Base-by-base conservation (phyloP, 2,888 invertebrate species). In the Drosophila kuntzei region DNA sequence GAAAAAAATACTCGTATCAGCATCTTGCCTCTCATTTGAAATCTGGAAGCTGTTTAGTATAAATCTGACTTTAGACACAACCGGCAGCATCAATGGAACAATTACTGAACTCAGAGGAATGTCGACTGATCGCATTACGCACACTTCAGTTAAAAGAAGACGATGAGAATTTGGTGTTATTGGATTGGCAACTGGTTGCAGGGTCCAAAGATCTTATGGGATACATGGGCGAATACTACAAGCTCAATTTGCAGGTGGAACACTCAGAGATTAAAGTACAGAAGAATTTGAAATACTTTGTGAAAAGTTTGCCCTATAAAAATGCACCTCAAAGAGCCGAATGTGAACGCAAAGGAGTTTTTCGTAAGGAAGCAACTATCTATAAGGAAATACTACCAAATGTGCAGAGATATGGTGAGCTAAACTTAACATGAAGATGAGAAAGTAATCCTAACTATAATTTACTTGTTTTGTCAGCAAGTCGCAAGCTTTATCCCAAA, bases 221-320 rank as follows among this genome's bases (percentile, higher is more conserved):
- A 0, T 92, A 86, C 57, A 89, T 91, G 90, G 91, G 91, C 0
- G 91, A 91, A 47, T 92, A 91, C 54, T 91, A 87, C 46, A 90
- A 83, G 12, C 53, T 91, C 1, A 25, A 51, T 2, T 59, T 91
- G 25, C 49, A 70, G 4, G 41, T 79, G 9, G 37, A 64, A 9
- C 20, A 64, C 5, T 9, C 54, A 0, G 27, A 43, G 0, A 37
- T 29, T 2, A 54, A 58, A 0, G 5, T 12, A 0, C 55, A 60
- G 11, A 43, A 73, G 9, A 4, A 43, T 0, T 60, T 87, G 1
- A 66, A 75, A 9, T 91, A 83, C 37, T 91, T 91, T 66, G 72
- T 91, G 0, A 91, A 91, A 65, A 79, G 87, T 32, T 55, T 91
- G 14, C 91, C 91, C 0, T 49, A 79, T 0, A 66, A 79, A 0